A percentile compares a stretch with the other conserved stretches of the same genome.
Conservation (phyloP, 2,888 invertebrate species). For the Carpatolechia fugitivella region DNA sequence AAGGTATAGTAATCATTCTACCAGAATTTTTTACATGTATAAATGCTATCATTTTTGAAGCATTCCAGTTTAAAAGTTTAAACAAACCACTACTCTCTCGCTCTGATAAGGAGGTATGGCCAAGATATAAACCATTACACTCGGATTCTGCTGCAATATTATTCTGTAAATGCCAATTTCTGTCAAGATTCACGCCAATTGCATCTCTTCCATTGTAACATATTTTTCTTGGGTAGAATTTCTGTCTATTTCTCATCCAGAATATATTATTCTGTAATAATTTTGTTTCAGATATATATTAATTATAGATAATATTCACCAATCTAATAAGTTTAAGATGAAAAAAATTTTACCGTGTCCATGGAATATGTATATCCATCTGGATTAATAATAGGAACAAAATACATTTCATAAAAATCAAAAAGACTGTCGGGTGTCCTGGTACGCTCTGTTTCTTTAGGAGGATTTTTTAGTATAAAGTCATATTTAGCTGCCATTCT, state of each 20-base stretch:
- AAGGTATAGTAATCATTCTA: conserved; percentile 55
- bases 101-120: conserved; percentile 49
- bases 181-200: conserved; percentile 55
- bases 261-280: conserved; percentile 45
- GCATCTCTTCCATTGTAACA: conserved; percentile 36
- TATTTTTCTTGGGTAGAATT: conserved; percentile 38
- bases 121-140: conserved; percentile 50
- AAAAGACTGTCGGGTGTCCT: background rate
- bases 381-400: conserved; percentile 63
- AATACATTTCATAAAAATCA: conserved; percentile 51
- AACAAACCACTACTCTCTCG: conserved; percentile 53
- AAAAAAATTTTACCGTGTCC: conserved; percentile 37
- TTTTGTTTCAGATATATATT: background rate
- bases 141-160: conserved; percentile 27
- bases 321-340: conserved; percentile 5
- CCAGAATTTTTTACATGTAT: conserved; percentile 59
- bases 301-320: too few relatives aligned
- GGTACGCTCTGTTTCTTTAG: too few relatives aligned
- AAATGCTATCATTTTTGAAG: conserved; percentile 51
- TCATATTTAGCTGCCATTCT: conserved; percentile 25
- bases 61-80: conserved; percentile 45
- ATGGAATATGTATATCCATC: conserved; percentile 62
- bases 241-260: conserved; percentile 59
- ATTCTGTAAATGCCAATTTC: conserved; percentile 49
- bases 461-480: conserved; percentile 26